Conservation (phyloP, 2,797 vertebrate genomes). For the Lepus townsendii region DNA sequence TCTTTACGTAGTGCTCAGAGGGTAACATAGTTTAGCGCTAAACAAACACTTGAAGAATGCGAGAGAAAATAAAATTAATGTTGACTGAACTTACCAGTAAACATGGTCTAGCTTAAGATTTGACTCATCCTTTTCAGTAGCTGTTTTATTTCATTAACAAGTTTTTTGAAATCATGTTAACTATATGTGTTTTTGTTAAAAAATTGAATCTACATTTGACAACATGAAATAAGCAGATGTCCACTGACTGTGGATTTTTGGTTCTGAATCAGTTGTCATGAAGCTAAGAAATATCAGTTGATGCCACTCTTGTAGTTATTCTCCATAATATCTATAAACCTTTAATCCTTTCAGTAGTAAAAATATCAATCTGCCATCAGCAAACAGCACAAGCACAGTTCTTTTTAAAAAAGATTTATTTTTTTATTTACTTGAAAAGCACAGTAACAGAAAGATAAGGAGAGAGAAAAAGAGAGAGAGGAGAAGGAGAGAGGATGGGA, state of each 20-base stretch:
- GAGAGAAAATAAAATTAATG: background rate
- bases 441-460: too few relatives aligned
- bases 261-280: background rate
- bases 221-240: background rate
- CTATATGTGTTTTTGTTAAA: background rate
- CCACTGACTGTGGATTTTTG: background rate
- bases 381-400: background rate
- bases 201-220: background rate
- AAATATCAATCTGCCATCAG: slow-evolving; percentile 16
- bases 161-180: slow-evolving; percentile 25
- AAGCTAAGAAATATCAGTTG: background rate
- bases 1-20: background rate
- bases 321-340: background rate
- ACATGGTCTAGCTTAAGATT: background rate
- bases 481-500: too few relatives aligned
- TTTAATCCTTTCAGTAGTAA: background rate
- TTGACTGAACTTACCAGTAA: background rate
- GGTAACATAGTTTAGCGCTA: background rate
- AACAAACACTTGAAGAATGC: background rate
- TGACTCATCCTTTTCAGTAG: background rate
- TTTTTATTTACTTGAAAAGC: too few relatives aligned
- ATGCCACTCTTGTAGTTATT: background rate
- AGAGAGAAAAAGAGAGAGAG: too few relatives aligned
- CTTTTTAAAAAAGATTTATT: too few relatives aligned
- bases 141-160: background rate